Percentiles rank a stretch among this genome's conserved stretches.
Conservation (phyloP, 2,797 vertebrate species). For the Mus minutoides region DNA sequence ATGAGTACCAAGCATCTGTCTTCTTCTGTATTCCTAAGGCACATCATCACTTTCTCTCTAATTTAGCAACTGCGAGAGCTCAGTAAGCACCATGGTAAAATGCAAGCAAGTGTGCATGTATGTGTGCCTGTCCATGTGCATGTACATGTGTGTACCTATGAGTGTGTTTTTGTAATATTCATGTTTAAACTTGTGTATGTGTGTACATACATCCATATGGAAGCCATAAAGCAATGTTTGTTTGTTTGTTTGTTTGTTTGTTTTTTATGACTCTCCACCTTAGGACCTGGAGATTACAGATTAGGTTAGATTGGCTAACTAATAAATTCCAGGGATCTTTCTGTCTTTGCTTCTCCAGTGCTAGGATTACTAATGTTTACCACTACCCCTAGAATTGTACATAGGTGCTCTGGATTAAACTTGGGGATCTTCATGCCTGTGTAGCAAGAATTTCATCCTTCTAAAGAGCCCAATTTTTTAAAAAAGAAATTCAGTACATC, state of each 20-base stretch:
- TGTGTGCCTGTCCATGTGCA: background rate
- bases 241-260: background rate
- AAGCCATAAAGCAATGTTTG: background rate
- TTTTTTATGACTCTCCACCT: background rate
- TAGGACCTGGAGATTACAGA: background rate
- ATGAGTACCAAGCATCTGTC: background rate
- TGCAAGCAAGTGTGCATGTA: background rate
- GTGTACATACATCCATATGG: no score
- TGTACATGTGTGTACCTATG: no score
- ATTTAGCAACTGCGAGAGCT: background rate
- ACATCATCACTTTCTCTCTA: background rate
- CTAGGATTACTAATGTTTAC: background rate
- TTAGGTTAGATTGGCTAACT: background rate
- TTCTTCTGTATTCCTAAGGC: background rate
- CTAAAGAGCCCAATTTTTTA: background rate
- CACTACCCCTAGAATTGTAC: background rate
- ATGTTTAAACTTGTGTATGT: background rate
- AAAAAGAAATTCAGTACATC: background rate
- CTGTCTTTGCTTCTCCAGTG: background rate
- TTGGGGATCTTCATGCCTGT: background rate
- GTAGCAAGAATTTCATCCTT: background rate
- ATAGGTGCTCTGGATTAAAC: background rate
- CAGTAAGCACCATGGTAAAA: background rate
- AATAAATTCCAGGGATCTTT: background rate
- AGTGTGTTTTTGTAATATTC: background rate